Evolutionary conservation across 2,797 vertebrate species (phyloP).

Genomic region (Xiphophorus birchmanni): DNA sequence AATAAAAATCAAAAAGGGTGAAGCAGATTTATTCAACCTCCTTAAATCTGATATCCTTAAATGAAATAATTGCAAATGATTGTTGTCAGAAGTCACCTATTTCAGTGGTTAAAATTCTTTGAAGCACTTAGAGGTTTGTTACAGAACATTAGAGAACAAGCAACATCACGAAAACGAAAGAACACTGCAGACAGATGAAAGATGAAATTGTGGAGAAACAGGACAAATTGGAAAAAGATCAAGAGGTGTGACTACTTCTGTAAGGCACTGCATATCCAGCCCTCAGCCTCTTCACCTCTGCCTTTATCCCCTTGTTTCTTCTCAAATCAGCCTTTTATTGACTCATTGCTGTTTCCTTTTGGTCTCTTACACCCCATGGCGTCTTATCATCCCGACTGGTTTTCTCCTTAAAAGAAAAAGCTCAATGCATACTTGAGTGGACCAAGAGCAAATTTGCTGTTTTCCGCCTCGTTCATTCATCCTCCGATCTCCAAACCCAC

Average conservation of each 20-base stretch:
- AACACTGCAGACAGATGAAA: not conserved
- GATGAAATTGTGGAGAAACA: not conserved
- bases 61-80: not conserved
- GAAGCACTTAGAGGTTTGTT: not conserved
- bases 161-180: not conserved
- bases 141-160: not conserved
- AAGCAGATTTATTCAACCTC: not conserved
- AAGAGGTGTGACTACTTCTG: slow-evolving; percentile 1
- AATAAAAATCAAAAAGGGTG: not conserved
- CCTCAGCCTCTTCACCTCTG: slow-evolving; percentile 67
- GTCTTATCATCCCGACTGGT: slow-evolving; percentile 70
- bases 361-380: slow-evolving; percentile 56
- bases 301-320: slow-evolving; percentile 51
- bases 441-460: slow-evolving; percentile 64
- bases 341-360: slow-evolving; percentile 65
- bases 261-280: slow-evolving; percentile 10
- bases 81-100: not conserved
- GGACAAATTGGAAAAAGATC: not conserved
- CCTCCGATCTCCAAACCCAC: slow-evolving; percentile 52
- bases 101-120: not conserved
- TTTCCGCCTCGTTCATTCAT: slow-evolving; percentile 66
- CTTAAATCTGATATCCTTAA: not conserved
- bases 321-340: slow-evolving; percentile 66
- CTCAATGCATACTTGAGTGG: slow-evolving; percentile 77
- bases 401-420: slow-evolving; percentile 67